Conservation (phyloP, 2,888 invertebrate genomes). For the Spodoptera littoralis region DNA sequence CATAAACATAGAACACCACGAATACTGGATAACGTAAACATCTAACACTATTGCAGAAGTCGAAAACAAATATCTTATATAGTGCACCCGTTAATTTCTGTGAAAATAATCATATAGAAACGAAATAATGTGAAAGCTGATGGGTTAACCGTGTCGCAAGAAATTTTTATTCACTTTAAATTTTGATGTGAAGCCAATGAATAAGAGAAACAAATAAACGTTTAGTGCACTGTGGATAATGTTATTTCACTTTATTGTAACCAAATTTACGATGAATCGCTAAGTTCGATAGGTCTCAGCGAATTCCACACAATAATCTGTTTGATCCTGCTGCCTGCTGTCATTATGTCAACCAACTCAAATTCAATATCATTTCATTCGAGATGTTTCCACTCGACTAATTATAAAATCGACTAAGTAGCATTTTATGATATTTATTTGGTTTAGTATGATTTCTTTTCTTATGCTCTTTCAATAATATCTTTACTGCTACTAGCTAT, state of each 20-base stretch:
- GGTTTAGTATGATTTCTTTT: no score
- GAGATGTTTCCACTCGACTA: not conserved
- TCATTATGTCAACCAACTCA: conserved; percentile 46
- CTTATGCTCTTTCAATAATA: no score
- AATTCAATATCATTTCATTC: not conserved
- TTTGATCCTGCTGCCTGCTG: conserved; percentile 42
- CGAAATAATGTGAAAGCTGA: conserved; percentile 59
- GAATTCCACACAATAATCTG: conserved; percentile 56
- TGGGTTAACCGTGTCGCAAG: conserved; percentile 37
- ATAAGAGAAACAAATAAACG: conserved; percentile 50
- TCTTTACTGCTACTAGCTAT: no score
- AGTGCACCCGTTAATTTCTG: conserved; percentile 52
- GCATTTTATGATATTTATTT: no score
- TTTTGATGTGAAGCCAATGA: conserved; percentile 48
- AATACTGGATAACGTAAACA: conserved; percentile 70
- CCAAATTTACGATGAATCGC: conserved; percentile 61
- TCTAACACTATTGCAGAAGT: conserved; percentile 65
- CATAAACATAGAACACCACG: conserved; percentile 67
- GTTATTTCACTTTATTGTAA: conserved; percentile 54
- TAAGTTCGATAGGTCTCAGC: conserved; percentile 55
- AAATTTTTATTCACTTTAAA: conserved; percentile 50
- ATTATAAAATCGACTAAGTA: no score
- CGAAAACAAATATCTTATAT: conserved; percentile 66
- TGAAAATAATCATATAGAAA: conserved; percentile 59
- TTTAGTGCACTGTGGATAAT: conserved; percentile 49